Evolutionary conservation across 2,113 vertebrate genomes (phyloP).

Genomic region (Sigmodon hispidus): DNA sequence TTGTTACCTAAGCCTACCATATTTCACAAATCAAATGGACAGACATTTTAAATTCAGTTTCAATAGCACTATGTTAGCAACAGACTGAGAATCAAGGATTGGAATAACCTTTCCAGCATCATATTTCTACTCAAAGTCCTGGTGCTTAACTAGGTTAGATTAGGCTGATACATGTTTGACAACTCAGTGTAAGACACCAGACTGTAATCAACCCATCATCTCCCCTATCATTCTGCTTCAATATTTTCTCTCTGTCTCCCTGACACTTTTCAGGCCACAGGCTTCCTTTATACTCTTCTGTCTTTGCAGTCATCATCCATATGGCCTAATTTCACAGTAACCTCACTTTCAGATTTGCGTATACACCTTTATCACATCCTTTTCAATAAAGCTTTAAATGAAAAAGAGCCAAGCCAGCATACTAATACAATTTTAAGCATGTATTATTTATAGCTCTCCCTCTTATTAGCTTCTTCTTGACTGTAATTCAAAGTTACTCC

Average conservation of each 20-base stretch:
- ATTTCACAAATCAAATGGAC: conserved; percentile 35
- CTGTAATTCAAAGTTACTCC: conserved; percentile 23
- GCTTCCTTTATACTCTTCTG: neutral
- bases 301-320: neutral
- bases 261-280: neutral
- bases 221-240: neutral
- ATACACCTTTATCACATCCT: conserved; percentile 3
- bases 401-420: neutral
- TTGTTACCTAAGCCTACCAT: neutral
- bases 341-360: neutral
- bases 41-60: neutral
- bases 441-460: neutral
- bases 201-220: neutral
- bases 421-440: neutral
- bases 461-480: neutral
- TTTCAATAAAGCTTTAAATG: conserved; percentile 20
- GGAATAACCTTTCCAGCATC: neutral
- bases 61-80: neutral
- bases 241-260: neutral
- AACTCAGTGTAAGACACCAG: neutral
- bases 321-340: neutral
- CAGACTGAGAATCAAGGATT: neutral
- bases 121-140: neutral
- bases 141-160: neutral
- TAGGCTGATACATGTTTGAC: neutral